Base-by-base conservation (phyloP, 2,113 vertebrate genomes). In the Hystrix cristata region DNA sequence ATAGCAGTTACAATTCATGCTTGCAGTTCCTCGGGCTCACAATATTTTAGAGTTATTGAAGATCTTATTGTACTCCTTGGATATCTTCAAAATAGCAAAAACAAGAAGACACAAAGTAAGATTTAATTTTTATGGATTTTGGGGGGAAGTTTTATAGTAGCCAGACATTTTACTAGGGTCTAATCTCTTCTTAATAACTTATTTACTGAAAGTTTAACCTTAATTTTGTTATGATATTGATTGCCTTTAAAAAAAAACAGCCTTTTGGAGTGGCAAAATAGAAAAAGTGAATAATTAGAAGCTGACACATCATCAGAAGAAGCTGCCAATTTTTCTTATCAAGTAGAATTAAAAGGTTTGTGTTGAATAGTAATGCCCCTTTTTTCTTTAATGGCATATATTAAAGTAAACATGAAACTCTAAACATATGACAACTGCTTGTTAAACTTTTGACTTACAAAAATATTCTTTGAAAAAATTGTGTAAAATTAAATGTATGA, bases 11-110 rank as follows among this genome's bases (percentile, higher is more conserved):
- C 99, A 69, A 99, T 99, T 98, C 99, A 99, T 97, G 99, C 99
- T 96, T 99, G 99, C 98, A 99, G 99, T 98, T 99, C 99, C 69
- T 99, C 99, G 9, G 99, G 99, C 96, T 99, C 99, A 91, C 99
- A 99, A 16, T 99, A 99, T 98, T 99, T 99, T 98, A 99, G 99
- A 98, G 99, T 99, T 98, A 99, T 99, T 92, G 99, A 99, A 98
- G 99, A 99, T 97, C 99, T 99, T 95, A 99, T 99, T 98, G 99
- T 99, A 55, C 98, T 99, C 94, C 99, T 99, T 96, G 99, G 99
- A 96, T 99, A 99, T 98, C 99, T 99, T 98, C 99, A 99, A 97
- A 99, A 99, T 67, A 99, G 99, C 99, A 99, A 99, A 99, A 99
- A 99, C 97, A 98, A 98, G 92, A 99, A 98, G 97, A 99, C 99